Evolutionary conservation across 1,140 invertebrate genomes (phyloP).

Genomic region (Drosophila sp.): DNA sequence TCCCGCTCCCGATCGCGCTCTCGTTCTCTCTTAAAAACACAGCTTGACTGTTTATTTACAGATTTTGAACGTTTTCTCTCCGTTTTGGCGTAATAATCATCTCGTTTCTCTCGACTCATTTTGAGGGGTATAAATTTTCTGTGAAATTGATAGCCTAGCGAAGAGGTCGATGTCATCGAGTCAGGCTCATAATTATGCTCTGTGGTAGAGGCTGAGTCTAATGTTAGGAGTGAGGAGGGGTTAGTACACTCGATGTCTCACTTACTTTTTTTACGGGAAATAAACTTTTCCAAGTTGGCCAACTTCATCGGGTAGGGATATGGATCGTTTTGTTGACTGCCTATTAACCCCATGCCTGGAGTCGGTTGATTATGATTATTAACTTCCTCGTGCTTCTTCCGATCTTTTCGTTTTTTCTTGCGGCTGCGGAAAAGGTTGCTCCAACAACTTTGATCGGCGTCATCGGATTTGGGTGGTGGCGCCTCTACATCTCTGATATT

Average conservation of each 20-base stretch:
- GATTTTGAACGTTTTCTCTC: conserved; percentile 14
- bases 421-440: conserved; percentile 7
- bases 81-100: conserved; percentile 5
- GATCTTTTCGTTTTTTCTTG: neutral
- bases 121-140: conserved; percentile 54
- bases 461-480: neutral
- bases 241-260: neutral
- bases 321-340: neutral
- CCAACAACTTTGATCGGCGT: conserved; percentile 9
- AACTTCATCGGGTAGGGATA: neutral
- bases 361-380: neutral
- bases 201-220: neutral
- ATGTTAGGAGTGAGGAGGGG: neutral
- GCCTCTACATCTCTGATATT: neutral
- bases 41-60: neutral
- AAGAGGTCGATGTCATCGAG: conserved; percentile 53
- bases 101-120: neutral
- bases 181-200: conserved; percentile 1
- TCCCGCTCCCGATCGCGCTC: neutral
- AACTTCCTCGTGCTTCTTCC: neutral
- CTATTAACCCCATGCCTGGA: conserved; percentile 14
- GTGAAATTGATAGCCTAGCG: conserved; percentile 54
- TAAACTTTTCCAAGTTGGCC: conserved; percentile 1
- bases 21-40: neutral
- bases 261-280: conserved; percentile 20